These are phyloP conservation scores for Falco punctatus DNA, from an alignment of 2,113 vertebrate genomes.

Conservation along the genomic window DNA sequence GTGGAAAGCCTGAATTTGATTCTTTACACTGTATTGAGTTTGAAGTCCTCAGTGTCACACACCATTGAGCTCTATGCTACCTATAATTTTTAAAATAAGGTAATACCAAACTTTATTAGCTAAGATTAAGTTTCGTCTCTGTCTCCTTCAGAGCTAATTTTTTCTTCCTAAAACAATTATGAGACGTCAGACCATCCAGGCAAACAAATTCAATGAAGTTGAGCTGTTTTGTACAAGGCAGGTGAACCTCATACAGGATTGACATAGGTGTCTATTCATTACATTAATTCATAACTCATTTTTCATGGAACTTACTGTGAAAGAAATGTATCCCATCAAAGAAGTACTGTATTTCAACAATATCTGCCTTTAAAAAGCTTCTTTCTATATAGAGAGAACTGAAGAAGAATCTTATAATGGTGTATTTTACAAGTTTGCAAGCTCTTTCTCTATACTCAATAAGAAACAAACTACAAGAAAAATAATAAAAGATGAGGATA, in stretches of 20 bases:
- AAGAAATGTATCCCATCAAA: not conserved
- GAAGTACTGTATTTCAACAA: not conserved
- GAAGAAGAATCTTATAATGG: not conserved
- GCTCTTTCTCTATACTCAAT: not conserved
- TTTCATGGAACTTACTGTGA: not conserved
- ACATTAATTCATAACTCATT: not conserved
- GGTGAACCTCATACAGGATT: not conserved
- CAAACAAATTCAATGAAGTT: not conserved
- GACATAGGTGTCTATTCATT: not conserved
- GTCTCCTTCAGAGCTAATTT: not conserved
- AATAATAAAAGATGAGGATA: not conserved
- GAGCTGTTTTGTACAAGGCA: not conserved
- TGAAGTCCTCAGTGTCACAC: not conserved
- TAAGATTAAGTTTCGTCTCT: not conserved
- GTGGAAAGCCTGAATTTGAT: not conserved
- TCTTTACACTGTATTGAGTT: not conserved
- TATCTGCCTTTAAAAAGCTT: not conserved
- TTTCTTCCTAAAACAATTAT: not conserved
- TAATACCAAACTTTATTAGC: not conserved
- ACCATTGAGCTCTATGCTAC: not conserved
- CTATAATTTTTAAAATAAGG: not conserved
- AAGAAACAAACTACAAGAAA: not conserved
- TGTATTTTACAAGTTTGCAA: not conserved
- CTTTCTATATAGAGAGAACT: not conserved
- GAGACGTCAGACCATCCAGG: not conserved